Evolutionary conservation across 2,888 invertebrate genomes (phyloP).

Genomic region (Temnothorax unifasciatus): DNA sequence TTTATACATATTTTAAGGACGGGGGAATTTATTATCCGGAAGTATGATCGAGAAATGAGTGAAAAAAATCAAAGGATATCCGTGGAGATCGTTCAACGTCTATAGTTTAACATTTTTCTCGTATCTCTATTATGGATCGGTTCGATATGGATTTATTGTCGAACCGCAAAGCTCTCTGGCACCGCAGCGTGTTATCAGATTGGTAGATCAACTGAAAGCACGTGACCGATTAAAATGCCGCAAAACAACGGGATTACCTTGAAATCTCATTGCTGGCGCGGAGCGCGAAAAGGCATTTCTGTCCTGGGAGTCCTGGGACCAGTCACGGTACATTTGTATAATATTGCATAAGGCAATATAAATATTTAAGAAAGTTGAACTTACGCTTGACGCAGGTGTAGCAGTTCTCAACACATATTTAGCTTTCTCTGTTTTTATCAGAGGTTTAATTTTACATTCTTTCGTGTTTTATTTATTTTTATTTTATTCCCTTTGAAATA

Average conservation of each 20-base stretch:
- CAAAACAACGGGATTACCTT: constrained; percentile 56
- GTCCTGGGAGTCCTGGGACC: neutral
- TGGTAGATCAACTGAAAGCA: constrained; percentile 50
- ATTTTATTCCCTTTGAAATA: neutral
- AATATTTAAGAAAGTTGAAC: constrained; percentile 33
- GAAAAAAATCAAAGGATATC: neutral
- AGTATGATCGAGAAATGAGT: constrained; percentile 3
- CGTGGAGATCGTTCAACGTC: neutral
- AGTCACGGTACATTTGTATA: constrained; percentile 17
- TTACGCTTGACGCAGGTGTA: neutral
- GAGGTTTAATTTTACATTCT: neutral
- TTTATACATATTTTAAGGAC: neutral
- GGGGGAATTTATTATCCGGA: neutral
- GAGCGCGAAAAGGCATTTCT: constrained; percentile 22
- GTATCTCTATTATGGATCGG: constrained; percentile 27
- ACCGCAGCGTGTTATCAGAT: constrained; percentile 37
- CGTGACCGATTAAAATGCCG: constrained; percentile 52
- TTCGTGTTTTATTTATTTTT: neutral
- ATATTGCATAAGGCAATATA: constrained; percentile 33
- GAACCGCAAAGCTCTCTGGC: constrained; percentile 37
- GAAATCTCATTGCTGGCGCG: constrained; percentile 26
- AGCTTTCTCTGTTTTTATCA: neutral
- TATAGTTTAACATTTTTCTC: neutral
- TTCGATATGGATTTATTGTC: constrained; percentile 48
- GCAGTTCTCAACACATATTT: constrained; percentile 22